These are phyloP conservation scores for Cinclus cinclus DNA, from an alignment of 2,113 vertebrate species.

Conservation along the genomic window DNA sequence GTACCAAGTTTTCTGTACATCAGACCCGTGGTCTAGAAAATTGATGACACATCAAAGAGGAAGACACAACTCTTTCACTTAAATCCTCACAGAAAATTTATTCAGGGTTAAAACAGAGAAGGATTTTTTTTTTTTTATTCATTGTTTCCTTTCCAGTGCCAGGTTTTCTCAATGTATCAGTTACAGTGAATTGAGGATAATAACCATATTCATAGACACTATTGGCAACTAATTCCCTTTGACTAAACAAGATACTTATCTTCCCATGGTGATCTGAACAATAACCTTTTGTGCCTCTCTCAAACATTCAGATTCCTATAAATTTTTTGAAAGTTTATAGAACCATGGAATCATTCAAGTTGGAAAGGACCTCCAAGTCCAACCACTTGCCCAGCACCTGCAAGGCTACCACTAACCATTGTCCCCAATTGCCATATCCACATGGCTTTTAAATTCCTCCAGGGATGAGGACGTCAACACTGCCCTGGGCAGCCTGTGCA, in stretches of 20 bases:
- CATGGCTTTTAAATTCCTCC: fast-evolving
- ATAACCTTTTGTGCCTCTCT: fast-evolving
- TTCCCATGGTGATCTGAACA: not conserved
- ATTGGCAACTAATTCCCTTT: not conserved
- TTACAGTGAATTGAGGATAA: not conserved
- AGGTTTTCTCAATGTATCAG: not conserved
- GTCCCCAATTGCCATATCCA: not conserved
- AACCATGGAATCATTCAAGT: not conserved
- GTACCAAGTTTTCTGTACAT: not conserved
- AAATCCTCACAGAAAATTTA: not conserved
- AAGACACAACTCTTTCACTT: not conserved
- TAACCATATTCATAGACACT: not conserved
- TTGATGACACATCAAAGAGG: not conserved
- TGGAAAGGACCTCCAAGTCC: not conserved
- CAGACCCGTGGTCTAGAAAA: not conserved
- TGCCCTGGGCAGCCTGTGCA: not conserved
- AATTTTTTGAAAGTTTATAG: not conserved
- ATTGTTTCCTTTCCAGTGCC: not conserved
- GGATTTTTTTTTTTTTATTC: not conserved
- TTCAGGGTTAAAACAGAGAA: not conserved
- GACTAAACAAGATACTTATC: fast-evolving
- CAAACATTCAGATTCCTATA: not conserved
- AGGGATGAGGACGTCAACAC: too few relatives aligned
- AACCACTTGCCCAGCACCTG: not conserved
- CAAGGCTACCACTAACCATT: too few relatives aligned